Evolutionary conservation across 2,888 invertebrate species (phyloP).

Genomic region (Caenorhabditis angaria): DNA sequence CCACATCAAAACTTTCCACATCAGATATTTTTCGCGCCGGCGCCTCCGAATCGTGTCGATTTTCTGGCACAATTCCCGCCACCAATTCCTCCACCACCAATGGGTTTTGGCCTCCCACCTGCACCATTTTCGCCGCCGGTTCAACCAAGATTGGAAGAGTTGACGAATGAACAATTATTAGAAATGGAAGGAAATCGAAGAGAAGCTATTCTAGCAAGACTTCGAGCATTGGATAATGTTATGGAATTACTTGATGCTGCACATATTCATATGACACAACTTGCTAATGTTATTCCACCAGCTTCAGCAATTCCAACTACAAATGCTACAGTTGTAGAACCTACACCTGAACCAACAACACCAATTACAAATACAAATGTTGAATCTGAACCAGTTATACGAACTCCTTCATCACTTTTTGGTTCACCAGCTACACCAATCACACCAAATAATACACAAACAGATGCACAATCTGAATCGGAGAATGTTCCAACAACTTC

Average conservation of each 20-base stretch:
- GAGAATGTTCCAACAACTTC: slow-evolving; percentile 13
- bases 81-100: slow-evolving; percentile 26
- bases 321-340: neutral
- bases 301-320: neutral
- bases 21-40: slow-evolving; percentile 30
- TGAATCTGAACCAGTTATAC: neutral
- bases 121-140: slow-evolving; percentile 64
- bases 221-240: slow-evolving; percentile 85
- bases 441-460: no score
- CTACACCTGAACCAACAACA: neutral
- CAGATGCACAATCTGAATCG: neutral
- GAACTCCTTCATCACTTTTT: neutral
- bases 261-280: slow-evolving; percentile 76
- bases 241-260: slow-evolving; percentile 91
- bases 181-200: slow-evolving; percentile 85
- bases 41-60: slow-evolving; percentile 38
- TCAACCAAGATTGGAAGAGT: slow-evolving; percentile 76
- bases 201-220: slow-evolving; percentile 87
- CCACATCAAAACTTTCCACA: slow-evolving; percentile 54
- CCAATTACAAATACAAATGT: neutral
- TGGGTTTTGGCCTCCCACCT: slow-evolving; percentile 39
- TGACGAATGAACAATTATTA: slow-evolving; percentile 85
- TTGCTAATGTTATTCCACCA: slow-evolving; percentile 15
- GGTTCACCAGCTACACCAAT: neutral
- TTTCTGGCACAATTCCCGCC: slow-evolving; percentile 18